Evolutionary conservation across 2,797 vertebrate genomes (phyloP).

Genomic region (Taeniopygia guttata): DNA sequence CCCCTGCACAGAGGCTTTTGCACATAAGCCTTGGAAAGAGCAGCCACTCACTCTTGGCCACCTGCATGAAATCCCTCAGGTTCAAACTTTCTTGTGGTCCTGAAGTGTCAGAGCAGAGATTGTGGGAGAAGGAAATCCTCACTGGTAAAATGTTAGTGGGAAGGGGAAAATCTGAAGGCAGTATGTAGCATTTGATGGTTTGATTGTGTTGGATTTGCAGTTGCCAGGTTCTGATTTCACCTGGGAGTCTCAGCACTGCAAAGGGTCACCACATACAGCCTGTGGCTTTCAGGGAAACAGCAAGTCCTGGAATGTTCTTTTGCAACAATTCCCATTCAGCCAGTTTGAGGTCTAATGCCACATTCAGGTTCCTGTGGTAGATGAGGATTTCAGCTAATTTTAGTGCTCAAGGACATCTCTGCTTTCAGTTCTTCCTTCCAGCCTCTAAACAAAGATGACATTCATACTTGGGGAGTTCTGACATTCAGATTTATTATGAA

Average conservation of each 20-base stretch:
- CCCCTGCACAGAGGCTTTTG: not conserved
- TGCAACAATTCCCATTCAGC: not conserved
- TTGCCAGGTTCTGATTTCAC: not conserved
- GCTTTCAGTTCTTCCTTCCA: not conserved
- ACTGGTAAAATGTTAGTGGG: not conserved
- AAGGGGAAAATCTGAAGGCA: not conserved
- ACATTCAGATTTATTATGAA: conserved; percentile 24
- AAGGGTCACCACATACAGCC: not conserved
- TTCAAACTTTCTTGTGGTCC: not conserved
- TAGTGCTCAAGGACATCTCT: conserved; percentile 8
- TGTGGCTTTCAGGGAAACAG: not conserved
- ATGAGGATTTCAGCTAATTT: not conserved
- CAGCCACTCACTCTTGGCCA: not conserved
- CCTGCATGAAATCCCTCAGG: not conserved
- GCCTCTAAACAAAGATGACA: conserved; percentile 51
- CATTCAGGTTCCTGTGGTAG: not conserved
- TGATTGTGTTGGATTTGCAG: not conserved
- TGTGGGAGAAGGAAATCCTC: not conserved
- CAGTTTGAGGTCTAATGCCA: not conserved
- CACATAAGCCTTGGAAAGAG: not conserved
- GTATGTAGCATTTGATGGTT: not conserved
- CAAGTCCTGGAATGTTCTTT: not conserved
- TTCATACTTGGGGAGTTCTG: conserved; percentile 39
- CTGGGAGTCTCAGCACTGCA: not conserved
- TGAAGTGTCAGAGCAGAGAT: not conserved